Evolutionary conservation across 2,888 invertebrate genomes (phyloP).

Genomic region (Drosophila helvetica): DNA sequence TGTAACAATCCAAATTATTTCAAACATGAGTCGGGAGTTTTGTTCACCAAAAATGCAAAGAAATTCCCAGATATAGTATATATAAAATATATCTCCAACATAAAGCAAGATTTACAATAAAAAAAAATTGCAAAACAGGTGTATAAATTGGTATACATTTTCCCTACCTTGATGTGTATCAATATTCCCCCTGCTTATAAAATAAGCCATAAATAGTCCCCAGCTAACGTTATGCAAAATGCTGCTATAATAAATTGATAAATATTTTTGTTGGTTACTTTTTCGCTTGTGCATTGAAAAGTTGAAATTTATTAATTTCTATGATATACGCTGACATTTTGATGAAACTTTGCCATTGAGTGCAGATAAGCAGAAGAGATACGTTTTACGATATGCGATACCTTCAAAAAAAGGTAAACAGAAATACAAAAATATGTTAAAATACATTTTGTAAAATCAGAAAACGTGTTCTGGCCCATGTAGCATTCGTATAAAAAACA

Average conservation of each 20-base stretch:
- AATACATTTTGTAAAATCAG: slow-evolving; percentile 64
- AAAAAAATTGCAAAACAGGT: background rate
- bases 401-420: slow-evolving; percentile 33
- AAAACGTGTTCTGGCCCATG: slow-evolving; percentile 45
- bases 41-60: background rate
- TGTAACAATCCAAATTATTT: background rate
- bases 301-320: slow-evolving; percentile 75
- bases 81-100: background rate
- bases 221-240: slow-evolving; percentile 35
- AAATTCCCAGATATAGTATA: background rate
- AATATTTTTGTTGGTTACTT: slow-evolving; percentile 33
- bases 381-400: slow-evolving; percentile 36
- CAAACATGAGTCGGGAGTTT: background rate
- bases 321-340: slow-evolving; percentile 78
- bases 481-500: slow-evolving; percentile 41
- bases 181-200: background rate
- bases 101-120: background rate
- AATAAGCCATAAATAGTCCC: slow-evolving; percentile 23
- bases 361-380: slow-evolving; percentile 74
- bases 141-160: background rate
- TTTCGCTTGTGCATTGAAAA: slow-evolving; percentile 39
- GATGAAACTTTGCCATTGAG: slow-evolving; percentile 78
- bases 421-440: slow-evolving; percentile 32
- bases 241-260: slow-evolving; percentile 51
- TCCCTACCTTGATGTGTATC: no score